Evolutionary conservation across 2,888 invertebrate species (phyloP).

Genomic region (Andrena flavipes): DNA sequence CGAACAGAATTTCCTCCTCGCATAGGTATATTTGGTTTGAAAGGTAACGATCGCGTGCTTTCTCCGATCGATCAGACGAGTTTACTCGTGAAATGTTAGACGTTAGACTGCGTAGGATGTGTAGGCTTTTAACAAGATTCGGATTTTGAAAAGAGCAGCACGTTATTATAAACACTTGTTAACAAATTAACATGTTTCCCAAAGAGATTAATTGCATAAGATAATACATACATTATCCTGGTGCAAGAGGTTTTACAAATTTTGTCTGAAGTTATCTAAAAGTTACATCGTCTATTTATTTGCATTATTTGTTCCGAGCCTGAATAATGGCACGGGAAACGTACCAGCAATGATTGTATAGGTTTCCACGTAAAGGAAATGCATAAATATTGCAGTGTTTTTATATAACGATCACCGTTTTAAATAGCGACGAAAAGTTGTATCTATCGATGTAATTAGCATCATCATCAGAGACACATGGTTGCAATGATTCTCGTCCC

Average conservation of each 20-base stretch:
- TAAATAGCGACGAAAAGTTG: constrained; percentile 41
- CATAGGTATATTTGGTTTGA: background rate
- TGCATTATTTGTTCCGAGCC: constrained; percentile 4
- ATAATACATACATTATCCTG: constrained; percentile 13
- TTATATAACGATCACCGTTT: constrained; percentile 52
- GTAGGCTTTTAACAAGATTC: constrained; percentile 42
- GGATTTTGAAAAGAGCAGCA: constrained; percentile 12
- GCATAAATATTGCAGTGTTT: constrained; percentile 53
- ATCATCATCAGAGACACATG: constrained; percentile 32
- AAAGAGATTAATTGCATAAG: constrained; percentile 20
- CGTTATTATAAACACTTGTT: constrained; percentile 28
- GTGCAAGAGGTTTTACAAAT: constrained; percentile 1
- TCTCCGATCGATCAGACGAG: background rate
- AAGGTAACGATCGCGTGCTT: background rate
- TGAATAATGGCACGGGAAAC: background rate
- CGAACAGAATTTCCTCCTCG: background rate
- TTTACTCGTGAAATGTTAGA: background rate
- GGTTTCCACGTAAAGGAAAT: constrained; percentile 47
- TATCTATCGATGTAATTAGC: constrained; percentile 37
- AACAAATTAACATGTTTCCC: constrained; percentile 33
- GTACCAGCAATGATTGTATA: constrained; percentile 49
- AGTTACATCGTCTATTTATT: constrained; percentile 22
- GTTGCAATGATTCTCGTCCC: constrained; percentile 47
- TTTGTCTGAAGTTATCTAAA: background rate
- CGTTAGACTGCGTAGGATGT: constrained; percentile 29